Conservation (phyloP, 2,113 vertebrate genomes). For the Arothron firmamentum region DNA sequence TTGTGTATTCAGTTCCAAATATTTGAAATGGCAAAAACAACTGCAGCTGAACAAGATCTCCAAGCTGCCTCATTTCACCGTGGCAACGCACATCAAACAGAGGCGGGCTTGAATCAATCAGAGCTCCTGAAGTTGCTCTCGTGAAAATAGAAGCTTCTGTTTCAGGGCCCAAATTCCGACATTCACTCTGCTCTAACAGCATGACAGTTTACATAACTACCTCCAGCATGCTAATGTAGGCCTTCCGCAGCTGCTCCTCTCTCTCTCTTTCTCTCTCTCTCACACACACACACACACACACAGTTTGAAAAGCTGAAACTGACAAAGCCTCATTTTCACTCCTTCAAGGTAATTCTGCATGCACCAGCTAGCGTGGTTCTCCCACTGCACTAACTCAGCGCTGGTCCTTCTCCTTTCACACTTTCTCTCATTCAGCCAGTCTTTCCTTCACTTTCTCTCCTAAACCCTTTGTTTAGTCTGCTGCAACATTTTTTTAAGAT, state of each 20-base stretch:
- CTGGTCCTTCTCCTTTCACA: constrained; percentile 35
- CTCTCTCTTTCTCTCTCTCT: constrained; percentile 20
- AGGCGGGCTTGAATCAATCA: constrained; percentile 34
- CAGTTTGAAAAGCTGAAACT: constrained; percentile 27
- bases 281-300: constrained; percentile 8
- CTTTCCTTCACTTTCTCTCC: background rate
- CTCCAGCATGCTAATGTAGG: constrained; percentile 70
- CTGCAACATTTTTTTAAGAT: background rate
- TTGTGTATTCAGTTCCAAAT: background rate
- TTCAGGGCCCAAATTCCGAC: constrained; percentile 50
- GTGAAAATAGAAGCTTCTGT: constrained; percentile 54
- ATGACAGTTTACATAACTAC: constrained; percentile 68
- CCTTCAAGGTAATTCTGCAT: constrained; percentile 62
- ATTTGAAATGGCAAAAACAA: background rate
- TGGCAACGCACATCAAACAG: constrained; percentile 18
- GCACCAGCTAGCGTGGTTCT: constrained; percentile 51
- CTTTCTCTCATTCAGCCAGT: constrained; percentile 9
- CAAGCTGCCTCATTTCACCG: constrained; percentile 23
- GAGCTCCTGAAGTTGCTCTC: constrained; percentile 33
- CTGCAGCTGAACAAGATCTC: background rate
- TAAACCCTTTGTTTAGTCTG: constrained; percentile 1
- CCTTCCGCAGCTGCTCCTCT: constrained; percentile 64
- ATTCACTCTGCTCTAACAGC: constrained; percentile 51
- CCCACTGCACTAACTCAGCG: constrained; percentile 39
- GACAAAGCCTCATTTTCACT: constrained; percentile 56